Evolutionary conservation across 1,140 invertebrate genomes (phyloP).

Genomic region (Armadillidium nasatum): DNA sequence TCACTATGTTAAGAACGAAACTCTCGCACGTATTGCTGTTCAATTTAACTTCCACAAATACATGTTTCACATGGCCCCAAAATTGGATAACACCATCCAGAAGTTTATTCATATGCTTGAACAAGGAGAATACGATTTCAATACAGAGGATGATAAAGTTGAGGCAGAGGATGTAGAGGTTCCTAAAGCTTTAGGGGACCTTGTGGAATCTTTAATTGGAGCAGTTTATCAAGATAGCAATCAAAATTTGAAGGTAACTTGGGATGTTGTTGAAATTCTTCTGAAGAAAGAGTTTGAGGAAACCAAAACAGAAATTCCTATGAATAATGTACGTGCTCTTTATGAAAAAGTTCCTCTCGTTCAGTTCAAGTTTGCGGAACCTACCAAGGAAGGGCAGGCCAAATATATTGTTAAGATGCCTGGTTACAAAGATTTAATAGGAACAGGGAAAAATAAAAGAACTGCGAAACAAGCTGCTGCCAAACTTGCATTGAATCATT

Average conservation of each 20-base stretch:
- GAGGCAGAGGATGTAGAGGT: slow-evolving; percentile 41
- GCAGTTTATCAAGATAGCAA: slow-evolving; percentile 37
- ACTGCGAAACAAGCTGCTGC: slow-evolving; percentile 23
- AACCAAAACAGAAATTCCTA: neutral
- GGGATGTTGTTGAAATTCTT: neutral
- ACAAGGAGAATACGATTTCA: neutral
- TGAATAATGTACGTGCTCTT: neutral
- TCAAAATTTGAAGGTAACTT: slow-evolving; percentile 24
- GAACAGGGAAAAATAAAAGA: slow-evolving; percentile 18
- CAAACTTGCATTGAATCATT: neutral
- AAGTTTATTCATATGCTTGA: slow-evolving; percentile 24
- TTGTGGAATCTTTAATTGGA: slow-evolving; percentile 39
- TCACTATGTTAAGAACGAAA: slow-evolving; percentile 61
- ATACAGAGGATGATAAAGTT: too few species aligned
- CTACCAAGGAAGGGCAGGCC: neutral
- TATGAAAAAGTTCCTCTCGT: neutral
- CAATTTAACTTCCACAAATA: slow-evolving; percentile 57
- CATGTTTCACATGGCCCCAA: slow-evolving; percentile 33
- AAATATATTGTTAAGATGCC: neutral
- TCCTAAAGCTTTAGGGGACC: slow-evolving; percentile 37
- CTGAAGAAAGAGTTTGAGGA: neutral
- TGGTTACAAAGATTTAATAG: slow-evolving; percentile 2
- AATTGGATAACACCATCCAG: slow-evolving; percentile 31
- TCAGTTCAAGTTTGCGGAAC: neutral
- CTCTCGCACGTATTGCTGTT: slow-evolving; percentile 58